Percentiles rank a stretch among this genome's conserved stretches.
Conservation (phyloP, 2,888 invertebrate genomes). For the Polia nebulosa region DNA sequence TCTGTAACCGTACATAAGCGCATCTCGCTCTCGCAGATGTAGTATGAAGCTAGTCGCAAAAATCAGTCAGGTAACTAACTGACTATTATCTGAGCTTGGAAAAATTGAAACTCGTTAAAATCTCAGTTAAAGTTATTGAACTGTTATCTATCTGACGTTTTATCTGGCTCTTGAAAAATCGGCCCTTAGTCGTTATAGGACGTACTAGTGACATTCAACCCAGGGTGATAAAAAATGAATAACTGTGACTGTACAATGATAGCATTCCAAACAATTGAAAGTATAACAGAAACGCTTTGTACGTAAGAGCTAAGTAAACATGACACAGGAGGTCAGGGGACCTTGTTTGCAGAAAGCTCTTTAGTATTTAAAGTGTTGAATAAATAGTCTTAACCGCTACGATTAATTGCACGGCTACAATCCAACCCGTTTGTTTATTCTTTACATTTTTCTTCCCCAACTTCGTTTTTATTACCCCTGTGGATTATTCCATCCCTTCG, state of each 20-base stretch:
- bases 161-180: too few relatives aligned
- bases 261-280: constrained; percentile 11
- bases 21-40: too few relatives aligned
- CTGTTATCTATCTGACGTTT: too few relatives aligned
- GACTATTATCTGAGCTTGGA: too few relatives aligned
- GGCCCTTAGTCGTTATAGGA: not conserved
- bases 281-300: not conserved
- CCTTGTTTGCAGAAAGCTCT: constrained; percentile 27
- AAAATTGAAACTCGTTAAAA: too few relatives aligned
- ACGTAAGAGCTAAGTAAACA: constrained; percentile 29
- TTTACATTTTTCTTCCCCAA: constrained; percentile 15
- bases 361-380: constrained; percentile 44
- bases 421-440: constrained; percentile 24
- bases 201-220: not conserved
- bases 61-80: too few relatives aligned
- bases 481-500: constrained; percentile 2
- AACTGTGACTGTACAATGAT: not conserved
- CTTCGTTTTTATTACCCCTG: constrained; percentile 10
- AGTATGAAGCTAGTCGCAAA: too few relatives aligned
- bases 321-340: constrained; percentile 16
- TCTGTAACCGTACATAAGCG: too few relatives aligned
- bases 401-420: constrained; percentile 38
- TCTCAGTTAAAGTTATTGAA: too few relatives aligned
- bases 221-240: not conserved
- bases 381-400: constrained; percentile 27